Conservation (phyloP, 2,888 invertebrate genomes). For the Caenorhabditis parvicauda region DNA sequence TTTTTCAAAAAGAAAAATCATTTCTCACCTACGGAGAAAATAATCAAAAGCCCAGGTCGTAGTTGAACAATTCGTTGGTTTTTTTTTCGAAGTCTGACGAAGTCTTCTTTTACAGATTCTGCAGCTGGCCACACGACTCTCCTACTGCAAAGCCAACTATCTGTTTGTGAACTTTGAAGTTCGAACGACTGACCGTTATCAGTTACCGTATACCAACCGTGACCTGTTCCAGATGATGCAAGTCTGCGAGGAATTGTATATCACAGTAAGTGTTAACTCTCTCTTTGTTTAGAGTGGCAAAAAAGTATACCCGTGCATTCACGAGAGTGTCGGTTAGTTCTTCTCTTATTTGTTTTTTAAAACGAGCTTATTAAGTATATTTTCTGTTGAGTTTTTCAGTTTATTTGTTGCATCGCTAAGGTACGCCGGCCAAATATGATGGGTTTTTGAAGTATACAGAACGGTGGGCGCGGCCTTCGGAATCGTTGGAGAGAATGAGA, state of each 20-base stretch:
- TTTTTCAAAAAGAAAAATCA: no score
- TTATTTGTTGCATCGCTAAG: slow-evolving; percentile 6
- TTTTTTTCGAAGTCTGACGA: no score
- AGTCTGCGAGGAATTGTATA: slow-evolving; percentile 52
- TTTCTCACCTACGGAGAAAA: no score
- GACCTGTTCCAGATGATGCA: slow-evolving; percentile 56
- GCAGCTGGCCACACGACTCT: slow-evolving; percentile 46
- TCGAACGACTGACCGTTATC: slow-evolving; percentile 54
- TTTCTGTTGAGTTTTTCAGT: not conserved
- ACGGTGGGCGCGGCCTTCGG: no score
- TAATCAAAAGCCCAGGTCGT: not conserved
- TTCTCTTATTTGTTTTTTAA: not conserved
- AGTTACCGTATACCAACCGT: slow-evolving; percentile 54
- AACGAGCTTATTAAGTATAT: no score
- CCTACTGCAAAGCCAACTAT: slow-evolving; percentile 54
- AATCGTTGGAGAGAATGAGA: no score
- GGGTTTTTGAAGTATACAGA: no score
- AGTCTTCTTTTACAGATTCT: slow-evolving; percentile 45
- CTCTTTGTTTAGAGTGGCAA: not conserved
- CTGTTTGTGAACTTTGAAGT: slow-evolving; percentile 57
- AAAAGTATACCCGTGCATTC: not conserved
- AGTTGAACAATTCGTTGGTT: not conserved
- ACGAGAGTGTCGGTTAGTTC: no score
- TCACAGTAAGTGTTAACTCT: no score
- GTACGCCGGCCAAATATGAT: no score